Percentiles rank a stretch among this genome's conserved stretches.
Evolutionary conservation across 2,113 vertebrate genomes (phyloP).

Genomic region (Apodemus speciosus): DNA sequence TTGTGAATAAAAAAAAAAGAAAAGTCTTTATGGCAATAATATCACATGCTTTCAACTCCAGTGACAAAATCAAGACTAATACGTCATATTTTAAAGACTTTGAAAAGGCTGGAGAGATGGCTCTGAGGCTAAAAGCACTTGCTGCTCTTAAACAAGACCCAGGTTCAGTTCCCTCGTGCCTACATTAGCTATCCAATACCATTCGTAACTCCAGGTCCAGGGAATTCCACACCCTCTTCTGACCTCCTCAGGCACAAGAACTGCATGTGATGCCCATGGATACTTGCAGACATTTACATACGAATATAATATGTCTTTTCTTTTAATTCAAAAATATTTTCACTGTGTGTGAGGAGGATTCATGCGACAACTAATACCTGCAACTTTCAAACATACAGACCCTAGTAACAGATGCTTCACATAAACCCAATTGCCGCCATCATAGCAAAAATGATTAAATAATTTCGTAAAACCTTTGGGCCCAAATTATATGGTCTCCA

Average conservation of each 20-base stretch:
- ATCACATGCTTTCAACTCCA: background rate
- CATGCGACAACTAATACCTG: background rate
- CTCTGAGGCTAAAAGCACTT: background rate
- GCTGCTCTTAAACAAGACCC: background rate
- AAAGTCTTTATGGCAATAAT: background rate
- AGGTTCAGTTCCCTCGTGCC: background rate
- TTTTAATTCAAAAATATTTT: conserved; percentile 26
- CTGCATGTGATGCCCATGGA: too few species aligned
- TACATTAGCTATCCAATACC: too few species aligned
- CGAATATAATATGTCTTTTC: background rate
- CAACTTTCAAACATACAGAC: background rate
- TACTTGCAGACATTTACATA: background rate
- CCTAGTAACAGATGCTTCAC: background rate
- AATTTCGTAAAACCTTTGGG: background rate
- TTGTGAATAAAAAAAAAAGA: background rate
- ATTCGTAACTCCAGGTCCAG: background rate
- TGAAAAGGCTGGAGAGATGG: background rate
- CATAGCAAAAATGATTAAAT: background rate
- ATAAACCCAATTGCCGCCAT: background rate
- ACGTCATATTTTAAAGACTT: background rate
- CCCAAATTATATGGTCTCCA: background rate
- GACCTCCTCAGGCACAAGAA: background rate
- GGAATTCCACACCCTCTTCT: background rate
- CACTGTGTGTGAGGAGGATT: background rate
- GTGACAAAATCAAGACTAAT: background rate